Base-by-base conservation (phyloP, 1,140 invertebrate species). In the Bactericera cockerelli region DNA sequence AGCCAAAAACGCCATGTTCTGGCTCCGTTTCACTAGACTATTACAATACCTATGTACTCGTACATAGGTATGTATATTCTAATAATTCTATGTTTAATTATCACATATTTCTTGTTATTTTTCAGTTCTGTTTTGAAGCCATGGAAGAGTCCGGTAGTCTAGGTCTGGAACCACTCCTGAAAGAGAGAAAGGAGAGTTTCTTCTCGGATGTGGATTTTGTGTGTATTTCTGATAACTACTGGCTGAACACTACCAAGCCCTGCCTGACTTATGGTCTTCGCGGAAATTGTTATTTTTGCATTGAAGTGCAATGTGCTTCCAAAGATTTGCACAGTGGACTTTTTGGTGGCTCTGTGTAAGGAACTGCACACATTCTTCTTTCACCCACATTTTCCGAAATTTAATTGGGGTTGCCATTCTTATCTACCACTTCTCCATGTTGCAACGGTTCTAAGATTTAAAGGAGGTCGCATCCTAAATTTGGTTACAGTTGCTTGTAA, bases 201-300 rank as follows among this genome's bases (percentile, higher is more conserved):
- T 77, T 98, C 14, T 76, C 81, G 58, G 78, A 81, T 69, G 82
- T 94, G 0, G 94, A 98, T 71, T 97, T 83, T 75, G 90, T 97
- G 26, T 98, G 93, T 70, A 98, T 99, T 67, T 97, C 93, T 39
- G 96, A 99, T 69, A 99, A 98, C 75, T 99, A 98, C 68, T 99
- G 95, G 96, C 72, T 99, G 19, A 95, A 95, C 8, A 98, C 86
- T 33, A 87, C 83, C 11, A 95, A 95, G 70, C 96, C 96, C 0
- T 99, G 95, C 70, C 80, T 99, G 38, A 98, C 94, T 1, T 98
- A 98, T 75, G 95, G 95, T 3, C 78, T 98, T 0, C 77, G 93
- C 66, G 96, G 96, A 14, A 79, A 98, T 39, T 91, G 85, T 68
- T 98, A 96, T 69, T 99, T 95, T 69, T 81, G 80, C 65, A 67